A percentile compares a stretch with the other conserved stretches of the same genome.
Evolutionary conservation across 2,113 vertebrate genomes (phyloP).

Genomic region (Myxocyprinus asiaticus): DNA sequence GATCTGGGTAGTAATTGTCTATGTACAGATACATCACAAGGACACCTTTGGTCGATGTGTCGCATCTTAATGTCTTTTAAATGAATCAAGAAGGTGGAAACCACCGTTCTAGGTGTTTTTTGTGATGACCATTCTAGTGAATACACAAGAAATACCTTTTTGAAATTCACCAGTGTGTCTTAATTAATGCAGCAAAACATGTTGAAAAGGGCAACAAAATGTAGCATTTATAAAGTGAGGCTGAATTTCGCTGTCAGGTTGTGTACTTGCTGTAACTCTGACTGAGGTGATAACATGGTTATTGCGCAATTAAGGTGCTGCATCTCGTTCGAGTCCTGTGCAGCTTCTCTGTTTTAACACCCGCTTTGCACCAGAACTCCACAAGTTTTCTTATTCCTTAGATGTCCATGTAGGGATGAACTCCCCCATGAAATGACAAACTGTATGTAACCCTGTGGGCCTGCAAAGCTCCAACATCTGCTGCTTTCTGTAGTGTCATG

Average conservation of each 20-base stretch:
- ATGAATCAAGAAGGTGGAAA: no score
- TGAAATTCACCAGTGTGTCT: no score
- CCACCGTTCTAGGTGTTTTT: no score
- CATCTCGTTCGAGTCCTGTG: background rate
- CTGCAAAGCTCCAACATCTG: constrained; percentile 37
- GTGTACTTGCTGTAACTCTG: background rate
- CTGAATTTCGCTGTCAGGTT: constrained; percentile 2
- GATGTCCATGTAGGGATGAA: background rate
- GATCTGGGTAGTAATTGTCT: no score
- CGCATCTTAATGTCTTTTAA: no score
- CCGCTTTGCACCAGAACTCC: background rate
- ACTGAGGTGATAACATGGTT: background rate
- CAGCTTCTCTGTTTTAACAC: background rate
- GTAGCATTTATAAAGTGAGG: background rate
- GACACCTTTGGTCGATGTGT: no score
- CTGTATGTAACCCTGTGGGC: background rate
- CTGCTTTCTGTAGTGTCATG: constrained; percentile 25
- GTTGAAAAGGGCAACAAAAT: background rate
- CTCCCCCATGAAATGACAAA: constrained; percentile 24
- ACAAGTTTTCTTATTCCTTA: constrained; percentile 12
- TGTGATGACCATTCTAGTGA: no score
- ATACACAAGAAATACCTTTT: no score
- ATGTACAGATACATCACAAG: no score
- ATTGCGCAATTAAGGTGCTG: background rate
- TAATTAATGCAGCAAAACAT: background rate